Evolutionary conservation across 2,797 vertebrate genomes (phyloP), one percentile per base, ranked within the genome.

Genomic region (Eulemur albifrons): DNA sequence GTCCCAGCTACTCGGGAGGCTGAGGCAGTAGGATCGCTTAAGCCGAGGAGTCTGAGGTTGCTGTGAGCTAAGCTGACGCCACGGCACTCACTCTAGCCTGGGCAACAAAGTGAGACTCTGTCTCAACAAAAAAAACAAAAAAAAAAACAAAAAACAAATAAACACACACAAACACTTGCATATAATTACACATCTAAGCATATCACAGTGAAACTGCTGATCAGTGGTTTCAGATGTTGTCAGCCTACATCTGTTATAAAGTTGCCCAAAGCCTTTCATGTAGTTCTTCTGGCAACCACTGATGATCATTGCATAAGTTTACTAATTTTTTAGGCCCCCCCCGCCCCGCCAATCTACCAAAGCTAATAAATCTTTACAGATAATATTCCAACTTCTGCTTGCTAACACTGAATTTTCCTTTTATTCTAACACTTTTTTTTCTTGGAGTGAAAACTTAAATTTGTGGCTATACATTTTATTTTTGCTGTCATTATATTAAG

Each of bases 401-500:
- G 81, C 38, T 69, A 69, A n/a, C 25, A 63, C 20, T 59, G 35
- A 14, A 50, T 75, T 25, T 80, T 88, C 20, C 50, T 91, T 94
- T 92, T 90, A 80, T 52, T 75, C 57, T 86, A 43, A 73, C 5
- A 48, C 70, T 90, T 67, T 95, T 95, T 59, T 83, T 81, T 48
- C 43, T 89, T 86, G 20, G 5, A 59, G 30, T 84, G 27, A 84
- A 70, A 94, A 87, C 48, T 89, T 85, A 89, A 83, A 93, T 70
- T 86, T 92, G 61, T 67, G 23, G 30, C 48, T 54, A 18, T 77
- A 54, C 59, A 76, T 90, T 87, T 94, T 63, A 30, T 92, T 96
- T 88, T 95, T 90, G 32, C n/a, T 90, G 4, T 87, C 59, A 94
- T 57, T 67, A 5, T 67, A 32, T 93, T 93, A 70, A 86, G 45